phyloP scores from a whole-genome alignment of 1,140 invertebrate species.

The Drosophila pandora region DNA sequence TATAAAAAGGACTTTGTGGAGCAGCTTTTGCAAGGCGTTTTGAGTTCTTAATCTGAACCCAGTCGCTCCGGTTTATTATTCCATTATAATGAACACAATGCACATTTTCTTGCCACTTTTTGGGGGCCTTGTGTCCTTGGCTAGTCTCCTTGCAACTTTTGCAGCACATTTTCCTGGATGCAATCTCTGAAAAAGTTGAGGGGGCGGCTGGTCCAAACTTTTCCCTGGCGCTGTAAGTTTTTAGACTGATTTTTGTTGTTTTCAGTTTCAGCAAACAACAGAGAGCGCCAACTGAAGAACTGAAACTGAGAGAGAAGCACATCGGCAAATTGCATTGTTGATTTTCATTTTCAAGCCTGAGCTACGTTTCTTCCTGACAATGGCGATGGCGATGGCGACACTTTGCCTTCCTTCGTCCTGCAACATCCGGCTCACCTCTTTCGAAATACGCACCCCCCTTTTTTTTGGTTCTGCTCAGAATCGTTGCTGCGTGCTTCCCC shows the following conservation, averaged over 20 bases:
- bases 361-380: neutral
- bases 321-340: slow-evolving; percentile 80
- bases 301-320: slow-evolving; percentile 39
- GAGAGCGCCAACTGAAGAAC: neutral
- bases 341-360: slow-evolving; percentile 80
- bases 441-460: neutral
- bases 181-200: slow-evolving; percentile 53
- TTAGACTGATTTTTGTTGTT: slow-evolving; percentile 50
- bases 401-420: slow-evolving; percentile 48
- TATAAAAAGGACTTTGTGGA: slow-evolving; percentile 7
- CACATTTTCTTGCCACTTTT: slow-evolving; percentile 71
- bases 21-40: neutral
- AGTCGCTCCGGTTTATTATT: slow-evolving; percentile 73
- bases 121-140: slow-evolving; percentile 42
- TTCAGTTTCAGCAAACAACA: slow-evolving; percentile 26
- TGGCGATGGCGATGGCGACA: slow-evolving; percentile 42
- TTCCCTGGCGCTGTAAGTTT: slow-evolving; percentile 63
- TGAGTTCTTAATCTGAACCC: slow-evolving; percentile 39
- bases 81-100: slow-evolving; percentile 81
- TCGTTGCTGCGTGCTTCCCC: slow-evolving; percentile 71
- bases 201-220: slow-evolving; percentile 46
- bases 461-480: slow-evolving; percentile 28
- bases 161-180: slow-evolving; percentile 72
- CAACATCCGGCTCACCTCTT: neutral
- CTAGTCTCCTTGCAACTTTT: slow-evolving; percentile 56